Evolutionary conservation across 2,113 vertebrate genomes (phyloP), one percentile per base, ranked within the genome.

Genomic region (Onychostoma macrolepis): DNA sequence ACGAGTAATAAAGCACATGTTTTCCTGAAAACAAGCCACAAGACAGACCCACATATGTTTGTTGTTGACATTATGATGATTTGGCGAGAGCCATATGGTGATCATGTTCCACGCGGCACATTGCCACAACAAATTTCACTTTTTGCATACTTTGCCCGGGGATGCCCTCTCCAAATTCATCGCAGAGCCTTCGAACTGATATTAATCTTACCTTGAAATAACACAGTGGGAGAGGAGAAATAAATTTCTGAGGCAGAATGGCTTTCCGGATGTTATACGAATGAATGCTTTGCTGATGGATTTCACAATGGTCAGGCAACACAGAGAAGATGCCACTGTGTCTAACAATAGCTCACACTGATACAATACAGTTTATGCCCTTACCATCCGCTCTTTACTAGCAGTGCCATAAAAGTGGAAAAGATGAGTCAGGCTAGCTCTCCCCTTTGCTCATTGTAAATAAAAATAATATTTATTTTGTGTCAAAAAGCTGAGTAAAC

Each of bases 151-250:
- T 85, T 76, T 21, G 83, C 89, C 87, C n/a, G 24, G 69, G 75
- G 87, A 77, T 80, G 78, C 80, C 86, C 65, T 87, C 63, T 86
- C 76, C 45, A 82, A 84, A 90, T 89, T 86, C 79, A 89, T 56
- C 58, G 65, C 81, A 72, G 75, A 75, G 65, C 67, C 83, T 56
- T 69, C 53, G 45, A 63, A 41, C 36, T 53, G 87, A 86, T 85
- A 89, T 90, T 87, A 88, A 89, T 89, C 87, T 90, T 87, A 79
- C 76, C 85, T 86, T 84, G 78, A 87, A 90, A 90, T 88, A 84
- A 85, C 85, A 85, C 80, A 21, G 56, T 41, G 61, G 67, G 79
- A 71, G 61, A 75, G 71, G 36, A 80, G 58, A 87, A 82, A 90
- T 83, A 87, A 26, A 88, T 90, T 89, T 79, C 69, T 19, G 45